Conservation (phyloP, 92 coral and sea anemone species). For the Scolanthus callimorphus region DNA sequence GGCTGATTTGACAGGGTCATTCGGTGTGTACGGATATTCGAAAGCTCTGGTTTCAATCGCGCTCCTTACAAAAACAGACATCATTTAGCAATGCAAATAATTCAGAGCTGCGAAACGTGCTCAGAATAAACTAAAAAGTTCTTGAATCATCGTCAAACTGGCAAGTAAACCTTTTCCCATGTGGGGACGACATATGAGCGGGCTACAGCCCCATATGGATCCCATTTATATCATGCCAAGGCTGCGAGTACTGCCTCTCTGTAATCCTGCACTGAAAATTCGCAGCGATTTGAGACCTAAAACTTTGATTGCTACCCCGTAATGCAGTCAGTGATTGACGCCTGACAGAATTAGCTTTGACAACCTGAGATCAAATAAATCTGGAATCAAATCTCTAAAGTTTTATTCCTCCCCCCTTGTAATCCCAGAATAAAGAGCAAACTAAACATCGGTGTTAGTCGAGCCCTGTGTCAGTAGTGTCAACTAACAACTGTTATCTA, state of each 20-base stretch:
- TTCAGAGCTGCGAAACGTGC: neutral
- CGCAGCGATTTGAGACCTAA: neutral
- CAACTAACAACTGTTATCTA: slow-evolving; percentile 53
- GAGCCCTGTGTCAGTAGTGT: slow-evolving; percentile 34
- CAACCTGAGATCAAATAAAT: slow-evolving; percentile 19
- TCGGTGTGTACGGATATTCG: slow-evolving; percentile 28
- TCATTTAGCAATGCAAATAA: neutral
- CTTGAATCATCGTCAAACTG: neutral
- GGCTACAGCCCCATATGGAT: no score
- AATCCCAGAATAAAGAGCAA: slow-evolving; percentile 21
- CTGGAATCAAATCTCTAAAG: slow-evolving; percentile 16
- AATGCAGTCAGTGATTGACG: slow-evolving; percentile 9
- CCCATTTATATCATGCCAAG: no score
- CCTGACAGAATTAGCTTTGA: slow-evolving; percentile 18
- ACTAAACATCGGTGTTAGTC: slow-evolving; percentile 19
- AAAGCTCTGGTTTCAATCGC: slow-evolving; percentile 78
- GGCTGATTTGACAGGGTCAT: slow-evolving; percentile 43
- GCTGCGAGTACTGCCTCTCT: no score
- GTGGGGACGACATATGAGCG: slow-evolving; percentile 20
- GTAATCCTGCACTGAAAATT: neutral
- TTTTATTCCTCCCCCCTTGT: slow-evolving; percentile 5
- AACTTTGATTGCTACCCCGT: neutral
- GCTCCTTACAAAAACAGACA: no score
- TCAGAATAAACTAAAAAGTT: neutral
- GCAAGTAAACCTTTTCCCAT: slow-evolving; percentile 1